phyloP scores from a whole-genome alignment of 2,797 vertebrate species.

The Rhabdophis nuchalis region DNA sequence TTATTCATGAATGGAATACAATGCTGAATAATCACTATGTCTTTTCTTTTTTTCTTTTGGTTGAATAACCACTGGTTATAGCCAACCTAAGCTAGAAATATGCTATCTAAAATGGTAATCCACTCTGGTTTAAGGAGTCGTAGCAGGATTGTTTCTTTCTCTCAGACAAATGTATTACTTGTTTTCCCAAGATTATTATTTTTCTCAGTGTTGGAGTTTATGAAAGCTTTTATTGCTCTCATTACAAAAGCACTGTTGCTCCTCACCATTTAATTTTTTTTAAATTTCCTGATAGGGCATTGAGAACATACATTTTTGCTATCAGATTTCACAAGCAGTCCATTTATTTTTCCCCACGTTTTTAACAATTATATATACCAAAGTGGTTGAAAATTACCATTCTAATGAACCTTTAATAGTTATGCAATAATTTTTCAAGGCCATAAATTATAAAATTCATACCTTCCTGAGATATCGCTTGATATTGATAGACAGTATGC shows the following conservation, averaged over 20 bases:
- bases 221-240: conserved; percentile 29
- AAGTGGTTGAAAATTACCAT: background rate
- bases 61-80: background rate
- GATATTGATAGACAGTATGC: background rate
- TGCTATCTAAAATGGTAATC: conserved; percentile 31
- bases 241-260: background rate
- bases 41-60: background rate
- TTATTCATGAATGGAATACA: background rate
- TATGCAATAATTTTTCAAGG: background rate
- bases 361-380: background rate
- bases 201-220: conserved; percentile 4
- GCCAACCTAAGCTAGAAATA: conserved; percentile 15
- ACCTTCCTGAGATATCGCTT: background rate
- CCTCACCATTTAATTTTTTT: background rate
- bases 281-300: background rate
- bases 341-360: background rate
- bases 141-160: background rate
- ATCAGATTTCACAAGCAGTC: background rate
- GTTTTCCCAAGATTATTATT: background rate
- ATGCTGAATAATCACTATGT: background rate
- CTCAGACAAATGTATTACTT: conserved; percentile 12
- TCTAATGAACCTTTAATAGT: background rate
- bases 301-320: conserved; percentile 15
- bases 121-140: background rate
- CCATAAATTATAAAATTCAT: background rate